A percentile compares a stretch with the other conserved stretches of the same genome.
phyloP scores from a whole-genome alignment of 2,113 vertebrate species.

The Penelope pileata region DNA sequence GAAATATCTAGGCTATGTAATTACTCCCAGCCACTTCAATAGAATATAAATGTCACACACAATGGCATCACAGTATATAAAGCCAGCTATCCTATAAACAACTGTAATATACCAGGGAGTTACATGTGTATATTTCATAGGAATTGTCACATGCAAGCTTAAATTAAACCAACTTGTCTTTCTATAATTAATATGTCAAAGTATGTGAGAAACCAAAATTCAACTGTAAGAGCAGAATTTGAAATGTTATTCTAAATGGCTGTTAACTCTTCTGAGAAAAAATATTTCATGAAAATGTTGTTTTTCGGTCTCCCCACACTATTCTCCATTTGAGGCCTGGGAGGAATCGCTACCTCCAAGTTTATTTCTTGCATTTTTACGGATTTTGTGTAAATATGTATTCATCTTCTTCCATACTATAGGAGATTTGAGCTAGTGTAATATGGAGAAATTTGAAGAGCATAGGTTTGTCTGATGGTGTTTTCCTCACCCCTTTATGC shows the following conservation, averaged over 20 bases:
- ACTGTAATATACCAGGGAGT: not conserved
- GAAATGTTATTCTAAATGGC: constrained; percentile 6
- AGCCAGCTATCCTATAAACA: not conserved
- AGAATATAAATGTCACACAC: not conserved
- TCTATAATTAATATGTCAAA: not conserved
- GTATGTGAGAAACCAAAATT: not conserved
- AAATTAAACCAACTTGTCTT: constrained; percentile 16
- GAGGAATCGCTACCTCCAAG: not conserved
- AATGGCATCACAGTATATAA: not conserved
- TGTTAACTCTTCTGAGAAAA: not conserved
- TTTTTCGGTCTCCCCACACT: not conserved
- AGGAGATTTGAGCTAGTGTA: not conserved
- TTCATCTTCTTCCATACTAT: not conserved
- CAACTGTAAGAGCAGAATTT: not conserved
- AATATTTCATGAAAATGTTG: not conserved
- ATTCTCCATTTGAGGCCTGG: not conserved
- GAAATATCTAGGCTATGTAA: not conserved
- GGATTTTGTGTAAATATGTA: not conserved
- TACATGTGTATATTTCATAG: not conserved
- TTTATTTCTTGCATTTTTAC: not conserved
- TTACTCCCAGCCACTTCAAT: not conserved
- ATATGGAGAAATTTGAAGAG: not conserved
- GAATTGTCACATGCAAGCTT: not conserved
- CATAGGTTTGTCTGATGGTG: not conserved
- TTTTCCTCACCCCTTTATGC: not conserved